Base-by-base conservation (phyloP, 2,113 vertebrate species). In the Syrmaticus mikado region DNA sequence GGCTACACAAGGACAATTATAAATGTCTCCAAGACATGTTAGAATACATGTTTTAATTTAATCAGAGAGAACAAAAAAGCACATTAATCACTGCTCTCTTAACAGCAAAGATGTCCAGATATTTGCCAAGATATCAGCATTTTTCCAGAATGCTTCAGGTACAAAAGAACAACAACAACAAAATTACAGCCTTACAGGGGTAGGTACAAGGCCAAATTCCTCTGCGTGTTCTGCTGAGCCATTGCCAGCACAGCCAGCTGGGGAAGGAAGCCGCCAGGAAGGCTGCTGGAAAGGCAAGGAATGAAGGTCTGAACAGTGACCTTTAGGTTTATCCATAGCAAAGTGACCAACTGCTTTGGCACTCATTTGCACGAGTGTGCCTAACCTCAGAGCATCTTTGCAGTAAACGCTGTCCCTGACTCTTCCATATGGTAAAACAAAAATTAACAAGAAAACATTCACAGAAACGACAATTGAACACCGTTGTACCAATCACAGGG, bases 61-160 rank as follows among this genome's bases (percentile, higher is more conserved):
- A 87, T 95, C 94, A 89, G 89, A 91, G 76, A 36, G 91, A 95
- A 92, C 72, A 96, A 96, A 95, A 94, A 95, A 90, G 82, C 89
- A 92, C 94, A 96, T 97, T 96, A 95, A 95, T 96, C 94, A 95
- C 91, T 41, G 91, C 80, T 93, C 85, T 94, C 94, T 78, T 93
- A 96, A 91, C 82, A 91, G 91, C 73, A 80, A 91, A 94, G 73
- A 91, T 58, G 90, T 86, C 87, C 87, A 91, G 93, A 95, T 96
- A 94, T 81, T 96, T 93, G 94, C 95, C 96, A 96, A 92, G 94
- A 96, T 93, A 91, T 30, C 82, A 57, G 72, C 9, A 24, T 91
- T 93, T 90, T 78, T 61, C 61, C 87, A 8, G 4, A 94, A 81
- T 3, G n/a, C 25, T 0, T 88, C 87, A 94, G 87, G 95, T 95